Conservation (phyloP, 2,113 vertebrate species). For the Thomomys bottae region DNA sequence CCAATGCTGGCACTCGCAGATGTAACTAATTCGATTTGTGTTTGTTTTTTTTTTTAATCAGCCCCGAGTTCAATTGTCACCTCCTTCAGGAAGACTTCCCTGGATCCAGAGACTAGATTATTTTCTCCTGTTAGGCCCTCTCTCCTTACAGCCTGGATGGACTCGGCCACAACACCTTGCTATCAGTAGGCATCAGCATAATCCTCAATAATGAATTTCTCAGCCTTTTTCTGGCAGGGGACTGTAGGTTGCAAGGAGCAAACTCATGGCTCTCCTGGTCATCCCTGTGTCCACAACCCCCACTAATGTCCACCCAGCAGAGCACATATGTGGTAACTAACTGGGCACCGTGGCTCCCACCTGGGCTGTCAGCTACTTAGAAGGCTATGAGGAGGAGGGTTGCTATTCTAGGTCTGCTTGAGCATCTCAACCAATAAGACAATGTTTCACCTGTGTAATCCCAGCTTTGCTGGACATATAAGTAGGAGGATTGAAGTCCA, state of each 20-base stretch:
- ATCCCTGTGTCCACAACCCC: background rate
- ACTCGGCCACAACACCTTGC: background rate
- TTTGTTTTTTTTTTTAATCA: too few relatives aligned
- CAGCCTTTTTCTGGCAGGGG: background rate
- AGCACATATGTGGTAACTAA: background rate
- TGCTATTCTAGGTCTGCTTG: background rate
- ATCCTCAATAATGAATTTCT: background rate
- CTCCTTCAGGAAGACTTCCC: slow-evolving; percentile 9
- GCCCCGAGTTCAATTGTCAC: background rate
- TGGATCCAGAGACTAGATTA: background rate
- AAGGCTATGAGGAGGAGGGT: too few relatives aligned
- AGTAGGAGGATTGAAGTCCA: too few relatives aligned
- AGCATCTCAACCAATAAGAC: too few relatives aligned
- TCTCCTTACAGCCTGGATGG: background rate
- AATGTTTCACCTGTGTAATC: too few relatives aligned
- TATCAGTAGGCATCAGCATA: too few relatives aligned
- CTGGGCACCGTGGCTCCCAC: too few relatives aligned
- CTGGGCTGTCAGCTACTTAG: too few relatives aligned
- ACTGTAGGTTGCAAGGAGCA: background rate
- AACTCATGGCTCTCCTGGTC: background rate
- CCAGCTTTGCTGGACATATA: too few relatives aligned
- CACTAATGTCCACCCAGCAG: background rate
- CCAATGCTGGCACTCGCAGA: too few relatives aligned
- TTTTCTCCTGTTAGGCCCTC: background rate
- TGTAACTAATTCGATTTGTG: too few relatives aligned